Evolutionary conservation across 2,888 invertebrate species (phyloP).

Genomic region (Buathra laborator): DNA sequence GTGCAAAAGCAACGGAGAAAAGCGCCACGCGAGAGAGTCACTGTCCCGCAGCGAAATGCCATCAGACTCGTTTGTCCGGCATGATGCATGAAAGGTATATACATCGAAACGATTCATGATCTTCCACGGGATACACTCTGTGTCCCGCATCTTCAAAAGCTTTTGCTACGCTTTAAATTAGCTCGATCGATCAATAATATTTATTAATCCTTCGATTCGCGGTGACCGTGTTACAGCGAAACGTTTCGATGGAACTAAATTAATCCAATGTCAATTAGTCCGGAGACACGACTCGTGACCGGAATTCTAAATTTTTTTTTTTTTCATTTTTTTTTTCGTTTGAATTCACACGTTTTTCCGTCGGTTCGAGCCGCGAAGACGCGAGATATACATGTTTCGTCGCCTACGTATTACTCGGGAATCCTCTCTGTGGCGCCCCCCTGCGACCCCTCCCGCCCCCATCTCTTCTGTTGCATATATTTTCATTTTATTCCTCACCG

Average conservation of each 20-base stretch:
- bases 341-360: conserved; percentile 44
- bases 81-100: conserved; percentile 11
- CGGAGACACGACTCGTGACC: conserved; percentile 37
- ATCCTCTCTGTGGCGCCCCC: too few relatives aligned
- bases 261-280: conserved; percentile 62
- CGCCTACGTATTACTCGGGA: conserved; percentile 52
- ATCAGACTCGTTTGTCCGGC: conserved; percentile 48
- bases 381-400: conserved; percentile 54
- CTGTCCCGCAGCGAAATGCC: conserved; percentile 63
- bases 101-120: background rate
- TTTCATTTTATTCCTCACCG: background rate
- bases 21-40: conserved; percentile 41
- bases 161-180: background rate
- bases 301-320: conserved; percentile 28
- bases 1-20: background rate
- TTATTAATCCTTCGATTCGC: conserved; percentile 26
- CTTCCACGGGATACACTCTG: background rate
- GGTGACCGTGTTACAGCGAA: conserved; percentile 54
- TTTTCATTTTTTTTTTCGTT: conserved; percentile 6
- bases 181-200: conserved; percentile 50
- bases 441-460: conserved; percentile 22
- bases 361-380: conserved; percentile 34
- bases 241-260: conserved; percentile 47
- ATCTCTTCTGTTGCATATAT: conserved; percentile 14
- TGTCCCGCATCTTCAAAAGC: background rate